Conservation (phyloP, 2,888 invertebrate species). For the Tetramorium bicarinatum region DNA sequence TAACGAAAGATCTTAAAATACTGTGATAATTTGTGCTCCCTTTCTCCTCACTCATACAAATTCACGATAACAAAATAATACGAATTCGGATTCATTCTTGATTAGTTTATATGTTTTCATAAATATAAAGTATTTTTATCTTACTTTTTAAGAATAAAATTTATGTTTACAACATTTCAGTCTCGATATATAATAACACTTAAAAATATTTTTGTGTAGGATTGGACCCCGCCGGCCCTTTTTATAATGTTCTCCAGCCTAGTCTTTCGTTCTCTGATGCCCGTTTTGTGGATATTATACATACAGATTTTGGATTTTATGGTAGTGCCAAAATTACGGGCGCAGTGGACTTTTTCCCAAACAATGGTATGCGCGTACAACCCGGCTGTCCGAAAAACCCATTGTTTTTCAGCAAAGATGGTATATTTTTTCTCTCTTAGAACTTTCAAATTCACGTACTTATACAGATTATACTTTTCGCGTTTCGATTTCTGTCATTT, state of each 20-base stretch:
- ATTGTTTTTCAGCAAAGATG: slow-evolving; percentile 25
- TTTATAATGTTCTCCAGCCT: slow-evolving; percentile 84
- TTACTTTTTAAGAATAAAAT: background rate
- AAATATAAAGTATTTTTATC: background rate
- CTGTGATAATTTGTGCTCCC: background rate
- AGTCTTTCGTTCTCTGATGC: slow-evolving; percentile 84
- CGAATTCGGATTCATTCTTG: background rate
- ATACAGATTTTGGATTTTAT: slow-evolving; percentile 87
- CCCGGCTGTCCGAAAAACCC: slow-evolving; percentile 85
- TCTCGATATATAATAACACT: background rate
- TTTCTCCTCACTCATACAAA: background rate
- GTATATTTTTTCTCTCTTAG: background rate
- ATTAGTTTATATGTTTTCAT: background rate
- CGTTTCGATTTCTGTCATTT: slow-evolving; percentile 10
- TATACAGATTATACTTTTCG: background rate
- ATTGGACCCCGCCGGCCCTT: slow-evolving; percentile 87
- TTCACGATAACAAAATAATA: background rate
- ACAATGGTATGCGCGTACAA: slow-evolving; percentile 86
- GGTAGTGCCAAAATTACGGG: slow-evolving; percentile 84
- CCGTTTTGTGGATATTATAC: slow-evolving; percentile 87
- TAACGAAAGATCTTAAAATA: background rate
- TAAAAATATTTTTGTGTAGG: slow-evolving; percentile 78
- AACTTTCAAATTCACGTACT: slow-evolving; percentile 36
- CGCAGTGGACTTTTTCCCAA: slow-evolving; percentile 87
- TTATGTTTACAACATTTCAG: background rate